Percentiles rank a stretch among this genome's conserved stretches.
These are phyloP conservation scores for Megaceryle maxima DNA, from an alignment of 2,113 vertebrate genomes.

Conservation along the genomic window DNA sequence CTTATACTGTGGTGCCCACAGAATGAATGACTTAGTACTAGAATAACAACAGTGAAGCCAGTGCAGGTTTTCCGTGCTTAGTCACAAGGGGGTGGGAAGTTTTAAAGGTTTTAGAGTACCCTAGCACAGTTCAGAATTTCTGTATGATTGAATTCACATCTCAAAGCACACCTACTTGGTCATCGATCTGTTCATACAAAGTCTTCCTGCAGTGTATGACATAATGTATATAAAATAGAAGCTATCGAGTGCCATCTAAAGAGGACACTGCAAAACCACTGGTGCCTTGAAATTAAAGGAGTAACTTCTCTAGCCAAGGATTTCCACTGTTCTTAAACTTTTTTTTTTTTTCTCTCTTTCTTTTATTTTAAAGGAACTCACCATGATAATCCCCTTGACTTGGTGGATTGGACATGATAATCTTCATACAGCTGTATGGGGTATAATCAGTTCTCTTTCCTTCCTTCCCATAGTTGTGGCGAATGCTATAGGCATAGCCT, in stretches of 20 bases:
- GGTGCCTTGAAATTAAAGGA: background rate
- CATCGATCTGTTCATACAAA: background rate
- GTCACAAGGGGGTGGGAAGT: background rate
- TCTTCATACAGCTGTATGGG: constrained; percentile 97
- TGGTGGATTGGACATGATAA: constrained; percentile 94
- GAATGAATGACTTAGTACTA: background rate
- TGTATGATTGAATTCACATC: accelerated
- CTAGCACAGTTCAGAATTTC: background rate
- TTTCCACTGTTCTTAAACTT: background rate
- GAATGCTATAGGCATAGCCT: constrained; percentile 93
- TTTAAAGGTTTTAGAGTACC: background rate
- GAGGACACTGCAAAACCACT: background rate
- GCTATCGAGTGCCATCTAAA: background rate
- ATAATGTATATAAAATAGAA: background rate
- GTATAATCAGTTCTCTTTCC: constrained; percentile 96
- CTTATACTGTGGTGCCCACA: too few relatives aligned
- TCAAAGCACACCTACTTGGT: background rate
- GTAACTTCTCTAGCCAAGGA: background rate
- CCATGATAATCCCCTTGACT: constrained; percentile 96
- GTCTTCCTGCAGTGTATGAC: background rate
- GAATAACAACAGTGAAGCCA: background rate
- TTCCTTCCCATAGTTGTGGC: constrained; percentile 96
- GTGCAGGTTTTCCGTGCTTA: background rate
- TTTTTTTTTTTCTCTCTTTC: background rate
- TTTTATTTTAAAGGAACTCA: constrained; percentile 71